Conservation (phyloP, 2,113 vertebrate genomes). For the Lepidothrix coronata region DNA sequence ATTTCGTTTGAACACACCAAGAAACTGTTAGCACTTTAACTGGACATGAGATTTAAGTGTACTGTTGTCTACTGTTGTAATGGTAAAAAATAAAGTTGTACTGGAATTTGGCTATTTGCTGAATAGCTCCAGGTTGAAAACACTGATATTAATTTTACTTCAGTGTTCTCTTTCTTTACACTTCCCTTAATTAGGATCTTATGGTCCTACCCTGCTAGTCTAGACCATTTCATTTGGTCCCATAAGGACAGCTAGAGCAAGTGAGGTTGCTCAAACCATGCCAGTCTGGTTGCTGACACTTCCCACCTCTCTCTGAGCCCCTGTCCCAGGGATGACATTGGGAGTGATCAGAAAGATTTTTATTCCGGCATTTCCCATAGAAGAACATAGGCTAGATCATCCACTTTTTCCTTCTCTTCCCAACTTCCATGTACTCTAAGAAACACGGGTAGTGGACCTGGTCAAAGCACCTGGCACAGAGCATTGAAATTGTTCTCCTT, state of each 20-base stretch:
- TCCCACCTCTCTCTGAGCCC: background rate
- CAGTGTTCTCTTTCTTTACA: background rate
- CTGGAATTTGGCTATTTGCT: background rate
- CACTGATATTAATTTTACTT: background rate
- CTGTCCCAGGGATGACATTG: background rate
- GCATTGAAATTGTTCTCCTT: background rate
- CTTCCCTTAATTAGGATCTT: background rate
- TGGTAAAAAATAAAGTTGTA: background rate
- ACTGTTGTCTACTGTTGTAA: background rate
- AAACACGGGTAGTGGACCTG: background rate
- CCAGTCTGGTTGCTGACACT: background rate
- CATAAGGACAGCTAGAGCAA: background rate
- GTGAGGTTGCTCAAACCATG: background rate
- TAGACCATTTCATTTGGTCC: background rate
- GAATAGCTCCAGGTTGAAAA: background rate
- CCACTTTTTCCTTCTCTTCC: background rate
- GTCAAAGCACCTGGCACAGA: background rate
- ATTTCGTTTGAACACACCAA: background rate
- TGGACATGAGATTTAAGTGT: background rate
- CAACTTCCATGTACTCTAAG: background rate
- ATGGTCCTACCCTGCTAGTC: background rate
- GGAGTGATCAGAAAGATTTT: background rate
- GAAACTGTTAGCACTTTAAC: background rate
- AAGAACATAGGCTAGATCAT: background rate
- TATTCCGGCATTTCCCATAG: background rate